Percentiles rank a stretch among this genome's conserved stretches.
Conservation (phyloP, 1,140 invertebrate species). For the Polypedilum vanderplanki region DNA sequence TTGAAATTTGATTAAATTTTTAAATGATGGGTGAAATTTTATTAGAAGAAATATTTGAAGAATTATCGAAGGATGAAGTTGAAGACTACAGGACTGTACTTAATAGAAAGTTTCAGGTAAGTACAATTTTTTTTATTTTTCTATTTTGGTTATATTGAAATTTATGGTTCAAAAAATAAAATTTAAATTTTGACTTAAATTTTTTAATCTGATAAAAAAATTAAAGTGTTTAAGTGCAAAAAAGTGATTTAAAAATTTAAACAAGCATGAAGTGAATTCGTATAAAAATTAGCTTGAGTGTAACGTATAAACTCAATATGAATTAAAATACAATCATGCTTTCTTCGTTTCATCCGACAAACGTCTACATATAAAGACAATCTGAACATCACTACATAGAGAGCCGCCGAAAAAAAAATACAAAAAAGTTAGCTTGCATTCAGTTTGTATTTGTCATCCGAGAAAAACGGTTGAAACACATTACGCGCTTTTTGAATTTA, state of each 20-base stretch:
- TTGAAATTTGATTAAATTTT: neutral
- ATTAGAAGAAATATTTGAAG: neutral
- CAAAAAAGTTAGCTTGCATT: neutral
- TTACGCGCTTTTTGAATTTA: constrained; percentile 8
- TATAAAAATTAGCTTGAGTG: neutral
- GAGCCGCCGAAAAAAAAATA: neutral
- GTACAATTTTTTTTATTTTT: constrained; percentile 10
- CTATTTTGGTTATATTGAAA: neutral
- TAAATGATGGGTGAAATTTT: neutral
- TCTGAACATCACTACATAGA: neutral
- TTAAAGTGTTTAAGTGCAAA: neutral
- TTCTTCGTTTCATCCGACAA: neutral
- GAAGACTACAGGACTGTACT: neutral
- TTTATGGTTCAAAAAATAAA: neutral
- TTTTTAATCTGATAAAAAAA: no score
- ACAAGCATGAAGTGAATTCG: neutral
- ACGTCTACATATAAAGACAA: neutral
- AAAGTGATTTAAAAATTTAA: neutral
- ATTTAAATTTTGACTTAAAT: no score
- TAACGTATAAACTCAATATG: neutral
- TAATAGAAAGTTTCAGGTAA: neutral
- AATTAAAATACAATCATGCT: neutral
- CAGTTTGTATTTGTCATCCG: neutral
- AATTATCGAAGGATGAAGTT: neutral
- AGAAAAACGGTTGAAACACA: neutral